A percentile compares a stretch with the other conserved stretches of the same genome.
These are phyloP conservation scores for Nipponia nippon DNA, from an alignment of 2,113 vertebrate species.

Conservation along the genomic window DNA sequence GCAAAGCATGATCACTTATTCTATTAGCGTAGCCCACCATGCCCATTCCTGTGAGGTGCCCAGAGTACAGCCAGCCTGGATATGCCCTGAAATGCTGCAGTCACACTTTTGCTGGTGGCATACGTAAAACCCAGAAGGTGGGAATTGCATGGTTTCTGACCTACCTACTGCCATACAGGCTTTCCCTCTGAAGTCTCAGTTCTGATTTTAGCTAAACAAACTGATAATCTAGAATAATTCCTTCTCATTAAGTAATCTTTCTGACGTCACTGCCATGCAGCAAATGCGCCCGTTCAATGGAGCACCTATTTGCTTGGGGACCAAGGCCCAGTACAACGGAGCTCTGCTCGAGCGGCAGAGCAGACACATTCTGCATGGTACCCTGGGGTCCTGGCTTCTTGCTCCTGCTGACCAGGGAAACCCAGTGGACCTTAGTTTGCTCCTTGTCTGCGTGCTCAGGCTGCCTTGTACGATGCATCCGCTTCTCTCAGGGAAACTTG, in stretches of 20 bases:
- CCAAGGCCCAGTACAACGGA: neutral
- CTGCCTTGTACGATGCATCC: neutral
- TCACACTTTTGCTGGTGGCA: neutral
- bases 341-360: neutral
- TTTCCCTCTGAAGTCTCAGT: neutral
- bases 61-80: neutral
- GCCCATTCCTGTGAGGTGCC: neutral
- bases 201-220: neutral
- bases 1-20: neutral
- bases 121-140: neutral
- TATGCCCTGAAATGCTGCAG: neutral
- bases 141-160: neutral
- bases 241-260: neutral
- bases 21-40: rapidly evolving
- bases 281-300: neutral
- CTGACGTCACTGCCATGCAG: neutral
- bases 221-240: neutral
- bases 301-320: neutral
- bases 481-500: neutral
- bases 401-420: neutral
- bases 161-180: neutral
- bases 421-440: neutral
- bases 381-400: neutral
- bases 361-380: rapidly evolving
- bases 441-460: neutral